Base-by-base conservation (phyloP, 2,888 invertebrate species). In the Spilarctia lutea region DNA sequence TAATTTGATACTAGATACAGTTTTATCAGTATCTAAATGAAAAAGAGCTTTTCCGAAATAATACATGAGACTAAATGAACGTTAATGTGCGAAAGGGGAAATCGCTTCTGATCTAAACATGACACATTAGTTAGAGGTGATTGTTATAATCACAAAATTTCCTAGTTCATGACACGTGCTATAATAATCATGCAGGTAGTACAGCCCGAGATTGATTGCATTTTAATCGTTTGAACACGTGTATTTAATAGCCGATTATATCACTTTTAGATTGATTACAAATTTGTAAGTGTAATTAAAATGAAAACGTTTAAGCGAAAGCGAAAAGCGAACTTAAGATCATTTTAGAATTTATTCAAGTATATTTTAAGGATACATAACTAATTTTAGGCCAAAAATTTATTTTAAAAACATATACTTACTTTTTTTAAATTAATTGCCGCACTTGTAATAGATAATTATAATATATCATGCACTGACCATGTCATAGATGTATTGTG, bases 1-100 rank as follows among this genome's bases (percentile, higher is more conserved):
- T 79, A 79, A 81, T 82, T 84, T 81, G 82, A 81, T 78, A 73
- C 65, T 68, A 71, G 76, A 75, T 72, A 13, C 33, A 63, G 33
- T 76, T 68, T 73, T 76, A 68, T 73, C 65, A 56, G 71, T 70
- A 48, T 67, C 68, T 27, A 66, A 13, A 42, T 68, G 72, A 56
- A 72, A 72, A 68, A 75, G 45, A 42, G 72, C 33, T 52, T 30
- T 65, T 42, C 39, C 52, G 63, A 65, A 68, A 35, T 72, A 30
- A 75, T 68, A 72, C 45, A 75, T 67, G 60, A 39, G 10, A 27
- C n/a, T 13, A 60, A 65, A 48, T 52, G 35, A 56, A 33, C 39
- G n/a, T 45, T 20, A 27, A 30, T 8, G 16, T 8, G 30, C 35
- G 56, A 66, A 66, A 20, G 56, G 27, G 52, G 39, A 66, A 33